Percentiles rank a stretch among this genome's conserved stretches.
phyloP scores from a whole-genome alignment of 1,140 invertebrate species.

The Platyura marginata region DNA sequence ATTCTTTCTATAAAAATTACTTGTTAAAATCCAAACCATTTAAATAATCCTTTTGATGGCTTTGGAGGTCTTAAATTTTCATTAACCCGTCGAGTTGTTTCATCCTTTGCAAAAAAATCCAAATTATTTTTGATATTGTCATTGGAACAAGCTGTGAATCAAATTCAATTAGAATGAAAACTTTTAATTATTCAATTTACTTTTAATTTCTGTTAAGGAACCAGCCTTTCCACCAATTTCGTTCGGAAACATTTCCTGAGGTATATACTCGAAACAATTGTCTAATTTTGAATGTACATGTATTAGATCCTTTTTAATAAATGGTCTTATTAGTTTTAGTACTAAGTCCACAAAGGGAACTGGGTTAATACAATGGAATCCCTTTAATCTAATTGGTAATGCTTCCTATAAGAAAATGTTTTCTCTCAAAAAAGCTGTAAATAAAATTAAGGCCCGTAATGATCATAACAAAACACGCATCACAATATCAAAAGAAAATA shows the following conservation, averaged over 20 bases:
- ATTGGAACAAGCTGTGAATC: conserved; percentile 22
- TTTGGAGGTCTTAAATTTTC: conserved; percentile 42
- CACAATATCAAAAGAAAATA: no score
- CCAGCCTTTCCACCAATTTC: conserved; percentile 42
- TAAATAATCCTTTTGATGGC: conserved; percentile 33
- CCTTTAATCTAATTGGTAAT: conserved; percentile 38
- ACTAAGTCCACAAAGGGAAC: conserved; percentile 46
- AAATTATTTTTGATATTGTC: conserved; percentile 29
- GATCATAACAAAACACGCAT: no score
- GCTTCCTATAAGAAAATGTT: no score
- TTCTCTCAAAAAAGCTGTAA: no score
- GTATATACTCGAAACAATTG: conserved; percentile 37
- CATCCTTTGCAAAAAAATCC: conserved; percentile 32
- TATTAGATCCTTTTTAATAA: conserved; percentile 45
- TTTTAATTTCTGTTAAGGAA: conserved; percentile 14
- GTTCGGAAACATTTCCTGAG: conserved; percentile 35
- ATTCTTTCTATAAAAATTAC: conserved; percentile 56
- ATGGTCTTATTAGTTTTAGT: conserved; percentile 42
- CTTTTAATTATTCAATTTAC: conserved; percentile 5
- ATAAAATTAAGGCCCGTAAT: no score
- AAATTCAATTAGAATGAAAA: background rate
- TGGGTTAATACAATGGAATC: conserved; percentile 46
- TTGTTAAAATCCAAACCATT: conserved; percentile 46
- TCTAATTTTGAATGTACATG: conserved; percentile 29
- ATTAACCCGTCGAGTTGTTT: conserved; percentile 32